Evolutionary conservation across 2,888 invertebrate species (phyloP).

Genomic region (Synergus gifuensis): DNA sequence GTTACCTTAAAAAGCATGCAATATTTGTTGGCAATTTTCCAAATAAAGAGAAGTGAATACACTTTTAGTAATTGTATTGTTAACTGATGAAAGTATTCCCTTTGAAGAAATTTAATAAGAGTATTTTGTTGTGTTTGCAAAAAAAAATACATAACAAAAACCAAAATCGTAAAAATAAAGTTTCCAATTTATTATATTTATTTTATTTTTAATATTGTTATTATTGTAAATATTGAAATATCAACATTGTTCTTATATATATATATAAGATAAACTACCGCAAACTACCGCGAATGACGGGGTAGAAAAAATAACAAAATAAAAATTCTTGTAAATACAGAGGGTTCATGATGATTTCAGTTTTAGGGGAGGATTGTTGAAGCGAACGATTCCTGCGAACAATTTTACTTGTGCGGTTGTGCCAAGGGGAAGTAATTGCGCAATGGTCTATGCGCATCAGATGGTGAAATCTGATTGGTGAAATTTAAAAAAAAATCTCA

Average conservation of each 20-base stretch:
- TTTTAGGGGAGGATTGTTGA: background rate
- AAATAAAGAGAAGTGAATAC: background rate
- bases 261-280: too few relatives aligned
- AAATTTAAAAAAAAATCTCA: background rate
- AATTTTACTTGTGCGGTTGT: background rate
- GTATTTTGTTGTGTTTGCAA: too few relatives aligned
- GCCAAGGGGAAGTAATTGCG: background rate
- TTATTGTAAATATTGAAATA: too few relatives aligned
- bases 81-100: too few relatives aligned
- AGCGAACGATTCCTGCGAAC: background rate
- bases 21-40: background rate
- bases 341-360: background rate
- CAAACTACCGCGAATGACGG: background rate
- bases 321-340: background rate
- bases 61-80: background rate
- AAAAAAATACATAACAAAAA: too few relatives aligned
- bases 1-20: background rate
- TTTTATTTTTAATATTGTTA: too few relatives aligned
- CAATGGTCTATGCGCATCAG: background rate
- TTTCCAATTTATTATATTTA: too few relatives aligned
- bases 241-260: too few relatives aligned
- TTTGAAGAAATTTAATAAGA: too few relatives aligned
- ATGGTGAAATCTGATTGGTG: background rate
- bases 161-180: too few relatives aligned
- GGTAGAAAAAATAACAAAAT: background rate